Evolutionary conservation across 2,797 vertebrate species (phyloP), one percentile per base, ranked within the genome.

Genomic region (Dendrocincla tyrannina): DNA sequence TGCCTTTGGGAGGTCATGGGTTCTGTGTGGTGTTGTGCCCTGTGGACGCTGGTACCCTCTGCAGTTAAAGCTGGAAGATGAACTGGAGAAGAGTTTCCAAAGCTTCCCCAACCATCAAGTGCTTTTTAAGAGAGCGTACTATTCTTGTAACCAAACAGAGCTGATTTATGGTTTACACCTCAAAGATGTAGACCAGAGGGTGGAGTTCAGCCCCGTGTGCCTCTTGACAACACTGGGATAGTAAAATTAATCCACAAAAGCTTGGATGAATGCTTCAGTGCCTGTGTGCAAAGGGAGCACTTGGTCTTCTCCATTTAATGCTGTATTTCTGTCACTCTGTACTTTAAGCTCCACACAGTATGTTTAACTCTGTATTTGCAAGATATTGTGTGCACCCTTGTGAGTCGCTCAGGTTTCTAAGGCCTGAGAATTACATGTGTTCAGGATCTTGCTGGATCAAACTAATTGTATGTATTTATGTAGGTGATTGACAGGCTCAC

Each of bases 361-460:
- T 19, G 12, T 46, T 66, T 91, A 87, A 82, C 60, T 74, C 75
- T 64, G 22, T 72, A 14, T 42, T 86, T 73, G 55, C 3, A 17
- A 90, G 85, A 24, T 56, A 16, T 18, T 44, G 0, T 6, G 33
- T 56, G 17, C 2, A 1, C 56, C 49, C 44, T 47, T 67, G 35
- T 59, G 72, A 84, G 68, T 64, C 0, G 2, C 76, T 96, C 62
- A 5, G 56, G 47, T 86, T 91, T 90, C 73, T 73, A 1, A 52
- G 85, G 52, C 46, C 88, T 72, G 56, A 53, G 89, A 91, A 69
- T 89, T 93, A 66, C 89, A 52, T 24, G 56, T 81, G 89, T 88
- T 84, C 50, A 78, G 55, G 73, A 63, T 79, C 83, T 91, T 79
- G 80, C 77, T 77, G 88, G 89, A 86, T 93, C 91, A 85, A 39